Conservation (phyloP, 1,140 invertebrate species). For the Psilanteris sp. region DNA sequence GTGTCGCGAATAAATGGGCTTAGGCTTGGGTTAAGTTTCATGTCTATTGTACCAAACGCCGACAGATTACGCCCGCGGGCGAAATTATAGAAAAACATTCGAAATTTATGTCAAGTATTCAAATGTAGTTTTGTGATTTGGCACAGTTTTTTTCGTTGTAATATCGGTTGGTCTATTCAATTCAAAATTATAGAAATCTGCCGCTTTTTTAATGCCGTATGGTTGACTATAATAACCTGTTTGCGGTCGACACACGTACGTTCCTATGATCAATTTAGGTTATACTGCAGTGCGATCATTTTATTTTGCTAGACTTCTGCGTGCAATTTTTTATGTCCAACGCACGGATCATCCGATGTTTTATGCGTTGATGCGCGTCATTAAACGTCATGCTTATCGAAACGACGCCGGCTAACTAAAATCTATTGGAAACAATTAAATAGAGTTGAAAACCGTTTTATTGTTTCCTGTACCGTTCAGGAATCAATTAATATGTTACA, state of each 20-base stretch:
- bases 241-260: conserved; percentile 28
- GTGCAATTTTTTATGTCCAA: too few species aligned
- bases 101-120: conserved; percentile 40
- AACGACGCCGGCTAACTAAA: too few species aligned
- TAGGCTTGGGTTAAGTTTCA: conserved; percentile 32
- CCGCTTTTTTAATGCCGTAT: conserved; percentile 13
- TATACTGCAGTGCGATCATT: too few species aligned
- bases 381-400: too few species aligned
- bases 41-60: conserved; percentile 47
- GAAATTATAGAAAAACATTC: conserved; percentile 45
- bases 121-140: conserved; percentile 44
- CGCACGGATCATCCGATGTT: too few species aligned
- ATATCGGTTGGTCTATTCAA: conserved; percentile 36
- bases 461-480: too few species aligned
- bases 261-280: background rate
- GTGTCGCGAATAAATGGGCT: conserved; percentile 23
- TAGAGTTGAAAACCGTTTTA: too few species aligned
- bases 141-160: conserved; percentile 29
- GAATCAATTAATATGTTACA: too few species aligned
- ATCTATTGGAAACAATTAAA: too few species aligned
- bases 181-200: conserved; percentile 33
- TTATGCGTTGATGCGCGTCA: too few species aligned
- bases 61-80: conserved; percentile 43
- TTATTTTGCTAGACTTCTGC: conserved; percentile 3
- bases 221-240: conserved; percentile 29